Conservation (phyloP, 1,140 invertebrate genomes). For the Bactericera cockerelli region DNA sequence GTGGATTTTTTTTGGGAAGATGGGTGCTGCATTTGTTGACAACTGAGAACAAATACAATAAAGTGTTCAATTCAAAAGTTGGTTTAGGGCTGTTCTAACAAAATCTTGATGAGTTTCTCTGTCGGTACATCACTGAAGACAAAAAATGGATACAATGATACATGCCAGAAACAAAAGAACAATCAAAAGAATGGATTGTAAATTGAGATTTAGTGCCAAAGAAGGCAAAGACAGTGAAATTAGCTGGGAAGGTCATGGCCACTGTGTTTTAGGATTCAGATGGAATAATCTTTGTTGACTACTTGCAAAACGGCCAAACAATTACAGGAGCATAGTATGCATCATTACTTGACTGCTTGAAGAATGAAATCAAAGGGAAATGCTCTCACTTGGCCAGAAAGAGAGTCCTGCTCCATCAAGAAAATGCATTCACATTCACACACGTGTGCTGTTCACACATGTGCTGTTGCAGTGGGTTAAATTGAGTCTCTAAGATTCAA, state of each 20-base stretch:
- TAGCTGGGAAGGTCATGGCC: no score
- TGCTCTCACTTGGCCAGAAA: not conserved
- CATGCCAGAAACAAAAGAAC: slow-evolving; percentile 27
- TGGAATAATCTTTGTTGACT: not conserved
- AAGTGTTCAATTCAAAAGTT: not conserved
- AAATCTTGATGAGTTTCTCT: slow-evolving; percentile 16
- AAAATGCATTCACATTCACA: no score
- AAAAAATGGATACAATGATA: slow-evolving; percentile 27
- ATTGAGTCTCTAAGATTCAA: slow-evolving; percentile 21
- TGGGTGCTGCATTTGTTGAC: slow-evolving; percentile 10
- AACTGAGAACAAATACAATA: slow-evolving; percentile 9
- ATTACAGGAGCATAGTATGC: not conserved
- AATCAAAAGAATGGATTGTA: slow-evolving; percentile 20
- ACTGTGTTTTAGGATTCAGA: slow-evolving; percentile 22
- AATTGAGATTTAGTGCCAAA: slow-evolving; percentile 12
- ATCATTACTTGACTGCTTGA: slow-evolving; percentile 7
- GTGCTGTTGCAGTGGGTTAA: slow-evolving; percentile 7
- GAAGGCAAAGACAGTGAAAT: slow-evolving; percentile 24
- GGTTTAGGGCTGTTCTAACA: slow-evolving; percentile 9
- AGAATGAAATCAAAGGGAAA: slow-evolving; percentile 3
- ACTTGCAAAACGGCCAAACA: not conserved
- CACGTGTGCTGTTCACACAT: slow-evolving; percentile 21
- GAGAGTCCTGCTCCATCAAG: slow-evolving; percentile 23
- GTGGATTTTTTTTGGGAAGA: not conserved
- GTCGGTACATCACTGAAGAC: slow-evolving; percentile 24